phyloP scores from a whole-genome alignment of 2,888 invertebrate species.

The Morinoia aosen region DNA sequence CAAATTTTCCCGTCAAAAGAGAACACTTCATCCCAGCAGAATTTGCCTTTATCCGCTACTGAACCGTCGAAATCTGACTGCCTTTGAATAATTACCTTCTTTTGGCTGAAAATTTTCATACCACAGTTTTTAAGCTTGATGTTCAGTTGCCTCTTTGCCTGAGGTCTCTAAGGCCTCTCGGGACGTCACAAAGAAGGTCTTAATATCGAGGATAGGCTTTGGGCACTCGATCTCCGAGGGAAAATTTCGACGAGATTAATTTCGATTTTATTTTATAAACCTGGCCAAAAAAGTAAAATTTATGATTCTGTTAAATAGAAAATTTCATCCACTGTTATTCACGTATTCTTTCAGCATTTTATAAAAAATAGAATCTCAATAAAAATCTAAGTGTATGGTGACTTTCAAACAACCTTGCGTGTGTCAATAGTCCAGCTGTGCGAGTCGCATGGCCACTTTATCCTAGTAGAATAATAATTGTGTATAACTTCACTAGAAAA shows the following conservation, averaged over 20 bases:
- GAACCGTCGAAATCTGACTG: background rate
- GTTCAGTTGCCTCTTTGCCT: constrained; percentile 26
- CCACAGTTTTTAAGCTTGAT: background rate
- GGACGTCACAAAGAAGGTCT: constrained; percentile 6
- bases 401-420: too few species aligned
- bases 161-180: background rate
- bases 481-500: too few species aligned
- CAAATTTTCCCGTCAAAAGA: background rate
- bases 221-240: background rate
- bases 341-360: too few species aligned
- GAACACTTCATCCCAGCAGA: background rate
- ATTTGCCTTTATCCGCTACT: background rate
- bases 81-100: background rate
- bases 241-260: background rate
- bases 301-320: too few species aligned
- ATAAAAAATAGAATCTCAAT: too few species aligned
- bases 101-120: background rate
- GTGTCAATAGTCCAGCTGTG: too few species aligned
- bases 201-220: constrained; percentile 15
- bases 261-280: background rate
- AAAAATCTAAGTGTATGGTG: too few species aligned
- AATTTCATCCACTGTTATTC: too few species aligned
- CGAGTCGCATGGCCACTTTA: too few species aligned
- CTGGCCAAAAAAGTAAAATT: background rate
- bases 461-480: too few species aligned